These are phyloP conservation scores for Phthorimaea operculella DNA, from an alignment of 1,140 invertebrate species.

Conservation along the genomic window DNA sequence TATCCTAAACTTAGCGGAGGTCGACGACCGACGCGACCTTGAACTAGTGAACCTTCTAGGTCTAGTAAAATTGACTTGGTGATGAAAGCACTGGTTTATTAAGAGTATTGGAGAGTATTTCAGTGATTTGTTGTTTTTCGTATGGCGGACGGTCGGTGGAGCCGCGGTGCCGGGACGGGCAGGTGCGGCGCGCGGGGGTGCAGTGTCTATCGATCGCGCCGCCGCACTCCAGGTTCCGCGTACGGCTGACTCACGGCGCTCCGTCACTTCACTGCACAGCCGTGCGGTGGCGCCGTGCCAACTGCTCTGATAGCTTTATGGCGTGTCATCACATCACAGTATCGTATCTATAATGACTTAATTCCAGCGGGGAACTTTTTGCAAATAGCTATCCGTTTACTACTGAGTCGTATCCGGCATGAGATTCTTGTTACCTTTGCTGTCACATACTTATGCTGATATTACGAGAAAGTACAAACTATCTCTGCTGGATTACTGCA, in stretches of 20 bases:
- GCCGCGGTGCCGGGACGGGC: constrained; percentile 22
- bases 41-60: constrained; percentile 30
- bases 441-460: too few relatives aligned
- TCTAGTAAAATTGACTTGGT: constrained; percentile 25
- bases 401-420: too few relatives aligned
- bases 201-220: constrained; percentile 55
- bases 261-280: constrained; percentile 22
- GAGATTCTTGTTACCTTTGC: too few relatives aligned
- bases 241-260: constrained; percentile 49
- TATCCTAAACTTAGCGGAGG: constrained; percentile 20
- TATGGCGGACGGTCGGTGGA: constrained; percentile 24
- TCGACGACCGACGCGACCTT: constrained; percentile 41
- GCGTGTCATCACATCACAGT: constrained; percentile 32
- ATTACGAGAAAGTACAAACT: too few relatives aligned
- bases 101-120: constrained; percentile 25
- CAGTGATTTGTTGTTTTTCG: constrained; percentile 24
- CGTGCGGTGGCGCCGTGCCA: constrained; percentile 45
- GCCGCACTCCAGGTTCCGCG: constrained; percentile 41
- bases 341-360: constrained; percentile 30
- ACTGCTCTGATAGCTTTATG: constrained; percentile 36
- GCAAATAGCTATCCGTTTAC: not conserved
- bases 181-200: constrained; percentile 25
- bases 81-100: constrained; percentile 25
- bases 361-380: constrained; percentile 18
- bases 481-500: too few relatives aligned